phyloP scores from a whole-genome alignment of 2,797 vertebrate species.

The Clarias laeviceps region DNA sequence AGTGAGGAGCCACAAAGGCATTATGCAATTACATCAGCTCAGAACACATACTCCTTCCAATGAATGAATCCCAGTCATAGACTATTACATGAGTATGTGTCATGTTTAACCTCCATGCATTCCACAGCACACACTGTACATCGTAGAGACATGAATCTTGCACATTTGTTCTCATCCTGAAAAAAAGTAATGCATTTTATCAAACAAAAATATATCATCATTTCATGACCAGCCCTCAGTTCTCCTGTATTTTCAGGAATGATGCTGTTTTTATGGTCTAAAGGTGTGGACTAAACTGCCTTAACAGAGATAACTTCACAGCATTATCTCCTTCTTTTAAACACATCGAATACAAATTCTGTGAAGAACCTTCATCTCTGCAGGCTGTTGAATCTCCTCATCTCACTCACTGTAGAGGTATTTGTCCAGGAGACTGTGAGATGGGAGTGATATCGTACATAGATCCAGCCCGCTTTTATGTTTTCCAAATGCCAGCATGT shows the following conservation, averaged over 20 bases:
- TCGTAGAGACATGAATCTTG: constrained; percentile 6
- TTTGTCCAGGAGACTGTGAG: constrained; percentile 49
- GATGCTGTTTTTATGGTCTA: constrained; percentile 2
- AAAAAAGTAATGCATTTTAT: not conserved
- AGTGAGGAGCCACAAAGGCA: constrained; percentile 38
- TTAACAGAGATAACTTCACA: constrained; percentile 12
- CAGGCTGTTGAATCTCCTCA: constrained; percentile 40
- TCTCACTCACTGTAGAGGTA: constrained; percentile 42
- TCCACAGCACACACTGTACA: constrained; percentile 1
- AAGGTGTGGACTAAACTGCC: constrained; percentile 8
- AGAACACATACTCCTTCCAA: constrained; percentile 13
- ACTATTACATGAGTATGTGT: constrained; percentile 27
- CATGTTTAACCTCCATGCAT: constrained; percentile 17
- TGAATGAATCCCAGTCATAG: constrained; percentile 25
- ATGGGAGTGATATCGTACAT: constrained; percentile 33
- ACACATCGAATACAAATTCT: constrained; percentile 22
- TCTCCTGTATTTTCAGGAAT: constrained; percentile 1
- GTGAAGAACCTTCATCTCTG: constrained; percentile 18
- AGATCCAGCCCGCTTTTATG: constrained; percentile 44
- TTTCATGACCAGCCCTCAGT: not conserved
- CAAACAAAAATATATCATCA: not conserved
- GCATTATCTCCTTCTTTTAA: constrained; percentile 31
- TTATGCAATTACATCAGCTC: constrained; percentile 44
- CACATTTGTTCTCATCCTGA: constrained; percentile 8
- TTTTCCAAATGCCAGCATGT: constrained; percentile 52